phyloP scores from a whole-genome alignment of 2,797 vertebrate species.

The Channa striata region DNA sequence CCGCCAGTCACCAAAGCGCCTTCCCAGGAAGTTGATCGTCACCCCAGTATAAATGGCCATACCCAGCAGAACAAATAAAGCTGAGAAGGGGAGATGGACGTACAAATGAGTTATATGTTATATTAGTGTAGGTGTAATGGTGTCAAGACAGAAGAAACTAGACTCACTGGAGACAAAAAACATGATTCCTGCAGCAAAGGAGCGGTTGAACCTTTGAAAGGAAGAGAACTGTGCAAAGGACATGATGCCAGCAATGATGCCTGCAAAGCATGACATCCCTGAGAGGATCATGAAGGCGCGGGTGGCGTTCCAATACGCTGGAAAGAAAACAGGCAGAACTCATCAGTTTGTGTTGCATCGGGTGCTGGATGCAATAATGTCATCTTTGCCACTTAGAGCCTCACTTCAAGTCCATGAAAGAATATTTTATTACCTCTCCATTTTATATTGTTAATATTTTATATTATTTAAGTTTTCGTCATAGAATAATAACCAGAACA shows the following conservation, averaged over 20 bases:
- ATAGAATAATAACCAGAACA: not conserved
- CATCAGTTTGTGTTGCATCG: not conserved
- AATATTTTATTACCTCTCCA: not conserved
- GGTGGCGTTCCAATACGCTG: conserved; percentile 92
- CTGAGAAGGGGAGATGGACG: conserved; percentile 54
- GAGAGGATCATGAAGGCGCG: conserved; percentile 93
- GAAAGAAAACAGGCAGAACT: conserved; percentile 21
- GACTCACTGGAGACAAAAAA: conserved; percentile 91
- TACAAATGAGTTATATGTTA: not conserved
- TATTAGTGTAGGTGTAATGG: not conserved
- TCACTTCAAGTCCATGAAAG: not conserved
- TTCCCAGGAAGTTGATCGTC: conserved; percentile 90
- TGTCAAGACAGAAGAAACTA: not conserved
- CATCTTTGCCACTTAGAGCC: not conserved
- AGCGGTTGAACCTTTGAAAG: conserved; percentile 88
- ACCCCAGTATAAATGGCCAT: conserved; percentile 92
- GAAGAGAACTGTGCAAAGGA: conserved; percentile 89
- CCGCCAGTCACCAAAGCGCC: conserved; percentile 90
- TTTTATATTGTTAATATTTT: too few relatives aligned
- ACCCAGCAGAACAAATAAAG: conserved; percentile 87
- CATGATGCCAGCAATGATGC: conserved; percentile 88
- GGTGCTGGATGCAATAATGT: not conserved
- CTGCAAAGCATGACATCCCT: conserved; percentile 87
- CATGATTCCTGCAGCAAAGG: conserved; percentile 89
- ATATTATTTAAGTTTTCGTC: not conserved